Evolutionary conservation across 2,888 invertebrate species (phyloP), one percentile per base, ranked within the genome.

Genomic region (Catocala fraxini): DNA sequence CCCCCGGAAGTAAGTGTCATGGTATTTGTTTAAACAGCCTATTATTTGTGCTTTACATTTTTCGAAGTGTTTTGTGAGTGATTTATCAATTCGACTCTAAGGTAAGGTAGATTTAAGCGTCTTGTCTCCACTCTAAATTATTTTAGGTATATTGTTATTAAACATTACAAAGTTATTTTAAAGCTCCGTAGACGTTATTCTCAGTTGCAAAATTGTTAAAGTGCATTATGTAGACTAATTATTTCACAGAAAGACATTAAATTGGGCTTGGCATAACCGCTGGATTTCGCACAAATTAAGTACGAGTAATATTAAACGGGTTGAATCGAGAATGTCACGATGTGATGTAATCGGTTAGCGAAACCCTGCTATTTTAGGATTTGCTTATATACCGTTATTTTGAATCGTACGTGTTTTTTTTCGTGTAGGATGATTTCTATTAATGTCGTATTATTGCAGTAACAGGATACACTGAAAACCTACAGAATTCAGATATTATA

Each of bases 341-440:
- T 60, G 77, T 90, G 89, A 90, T 90, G 90, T 88, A 91, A 90
- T 86, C 83, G 70, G 86, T 80, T 83, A 83, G 82, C 81, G 81
- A 85, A 89, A 86, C 83, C 73, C 72, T 68, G 81, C 89, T 92
- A 92, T 92, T 92, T 91, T 88, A 77, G 83, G 84, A 81, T 79
- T 81, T 80, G 78, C 77, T 78, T 79, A 78, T 75, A 87, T 82
- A 82, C 78, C 83, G 88, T 89, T 87, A 89, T 88, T 89, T 88
- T 86, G 81, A 81, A 80, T 65, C 70, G 58, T 62, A 70, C 63
- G 53, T 61, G 70, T 66, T 82, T 81, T 77, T 77, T 73, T 65
- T n/a, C n/a, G 79, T 77, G 82, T 83, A 78, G 81, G 80, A 63
- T 63, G 78, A 57, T 65, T 70, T 83, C 76, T 81, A 82, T 82